These are phyloP conservation scores for Arremon brunneinucha DNA, from an alignment of 2,797 vertebrate genomes.

Conservation along the genomic window DNA sequence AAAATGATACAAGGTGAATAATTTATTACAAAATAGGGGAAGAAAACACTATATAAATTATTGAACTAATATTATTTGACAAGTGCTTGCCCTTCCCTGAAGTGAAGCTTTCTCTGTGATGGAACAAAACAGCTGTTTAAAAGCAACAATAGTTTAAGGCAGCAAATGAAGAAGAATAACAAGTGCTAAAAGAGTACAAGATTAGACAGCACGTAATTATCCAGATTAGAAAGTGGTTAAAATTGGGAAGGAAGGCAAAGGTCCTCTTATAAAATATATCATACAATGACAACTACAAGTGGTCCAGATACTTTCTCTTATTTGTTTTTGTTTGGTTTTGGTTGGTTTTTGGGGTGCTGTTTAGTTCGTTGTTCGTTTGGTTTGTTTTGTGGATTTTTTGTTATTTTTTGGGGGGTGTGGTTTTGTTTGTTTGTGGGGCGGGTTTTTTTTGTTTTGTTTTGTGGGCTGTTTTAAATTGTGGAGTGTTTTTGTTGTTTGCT, in stretches of 20 bases:
- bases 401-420: background rate
- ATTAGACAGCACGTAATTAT: slow-evolving; percentile 35
- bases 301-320: background rate
- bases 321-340: background rate
- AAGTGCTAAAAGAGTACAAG: slow-evolving; percentile 12
- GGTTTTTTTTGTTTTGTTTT: background rate
- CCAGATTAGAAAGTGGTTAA: slow-evolving; percentile 26
- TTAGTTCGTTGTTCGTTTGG: background rate
- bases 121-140: slow-evolving; percentile 60
- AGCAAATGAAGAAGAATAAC: slow-evolving; percentile 59
- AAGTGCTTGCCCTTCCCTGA: slow-evolving; percentile 60
- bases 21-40: slow-evolving; percentile 57
- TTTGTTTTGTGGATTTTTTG: background rate
- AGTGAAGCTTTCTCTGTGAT: slow-evolving; percentile 45
- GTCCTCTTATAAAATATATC: background rate
- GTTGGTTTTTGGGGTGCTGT: background rate
- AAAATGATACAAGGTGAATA: slow-evolving; percentile 58
- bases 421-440: background rate
- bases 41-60: slow-evolving; percentile 32
- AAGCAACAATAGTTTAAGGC: slow-evolving; percentile 48
- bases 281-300: background rate
- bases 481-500: background rate
- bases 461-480: background rate
- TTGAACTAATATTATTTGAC: slow-evolving; percentile 67
- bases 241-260: slow-evolving; percentile 1